Base-by-base conservation (phyloP, 1,140 invertebrate species). In the Drosophila biarmipes region DNA sequence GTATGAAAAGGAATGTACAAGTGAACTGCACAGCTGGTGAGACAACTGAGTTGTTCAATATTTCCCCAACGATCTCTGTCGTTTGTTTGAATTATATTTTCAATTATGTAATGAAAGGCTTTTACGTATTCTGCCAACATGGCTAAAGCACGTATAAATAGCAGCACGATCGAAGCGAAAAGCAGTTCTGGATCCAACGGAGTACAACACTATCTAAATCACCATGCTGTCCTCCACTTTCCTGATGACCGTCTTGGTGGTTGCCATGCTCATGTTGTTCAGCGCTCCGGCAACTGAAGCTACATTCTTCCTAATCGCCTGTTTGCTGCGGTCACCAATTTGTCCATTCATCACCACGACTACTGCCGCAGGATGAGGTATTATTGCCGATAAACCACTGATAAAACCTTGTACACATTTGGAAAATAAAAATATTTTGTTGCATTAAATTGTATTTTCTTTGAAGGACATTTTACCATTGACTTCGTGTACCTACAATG, bases 181-280 rank as follows among this genome's bases (percentile, higher is more conserved):
- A 17, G 17, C 6, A 19, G 40, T 42, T 42, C 17, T 42, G 40
- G 15, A 10, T 42, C 10, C 1, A 11, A 10, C 40, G 11, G 17
- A 42, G 40, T 42, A 42, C 19, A 42, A 42, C 40, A 42, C 17
- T 15, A 42, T 4, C 14, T 1, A 19, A 19, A 42, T 19, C 17
- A 42, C 10, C 8, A 42, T 42, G 63, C 35, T 42, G 63, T 52
- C 31, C 6, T 29, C 58, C 11, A 67, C 45, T 14, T 67, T 67
- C 35, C 61, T 67, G 15, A 66, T 67, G 63, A 8, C 45, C 61
- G 11, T 67, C 21, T 12, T 64, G 57, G 14, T 64, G 24, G 58
- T 64, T 12, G 11, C 62, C 34, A 15, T 46, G 24, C 58, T 64
- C 2, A 63, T 64, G 58, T 10, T 64, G 11, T 17, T 63, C 15